These are phyloP conservation scores for Sebastes trivittatus DNA, from an alignment of 2,797 vertebrate species.

Conservation along the genomic window DNA sequence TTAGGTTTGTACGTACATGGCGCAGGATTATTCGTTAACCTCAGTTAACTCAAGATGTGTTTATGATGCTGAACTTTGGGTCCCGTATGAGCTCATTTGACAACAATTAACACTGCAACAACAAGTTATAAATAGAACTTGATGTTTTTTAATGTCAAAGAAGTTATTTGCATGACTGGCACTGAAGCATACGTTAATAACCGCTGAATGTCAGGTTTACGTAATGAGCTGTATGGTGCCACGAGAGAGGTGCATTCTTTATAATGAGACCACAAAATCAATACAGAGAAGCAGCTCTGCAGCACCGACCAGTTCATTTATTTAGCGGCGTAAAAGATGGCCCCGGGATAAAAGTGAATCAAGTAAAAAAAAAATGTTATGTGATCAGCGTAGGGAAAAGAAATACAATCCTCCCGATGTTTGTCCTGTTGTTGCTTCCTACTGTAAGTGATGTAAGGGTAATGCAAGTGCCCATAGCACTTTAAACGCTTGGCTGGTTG, in stretches of 20 bases:
- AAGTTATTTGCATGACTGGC: conserved; percentile 32
- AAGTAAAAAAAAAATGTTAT: conserved; percentile 42
- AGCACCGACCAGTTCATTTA: conserved; percentile 48
- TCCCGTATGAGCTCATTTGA: neutral
- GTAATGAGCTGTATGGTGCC: conserved; percentile 72
- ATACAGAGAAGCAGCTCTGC: conserved; percentile 39
- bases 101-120: conserved; percentile 5
- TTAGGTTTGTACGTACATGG: conserved; percentile 32
- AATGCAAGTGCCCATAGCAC: conserved; percentile 43
- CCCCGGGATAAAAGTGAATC: conserved; percentile 37
- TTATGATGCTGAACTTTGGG: conserved; percentile 4
- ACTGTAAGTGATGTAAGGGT: conserved; percentile 44
- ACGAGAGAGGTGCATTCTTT: conserved; percentile 55
- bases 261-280: conserved; percentile 65
- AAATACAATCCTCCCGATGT: conserved; percentile 25
- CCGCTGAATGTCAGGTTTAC: conserved; percentile 56
- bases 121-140: conserved; percentile 29
- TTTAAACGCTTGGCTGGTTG: conserved; percentile 40
- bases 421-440: neutral
- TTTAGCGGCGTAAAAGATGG: conserved; percentile 39
- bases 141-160: conserved; percentile 12
- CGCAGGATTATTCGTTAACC: conserved; percentile 47
- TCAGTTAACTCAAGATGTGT: conserved; percentile 46
- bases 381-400: conserved; percentile 25
- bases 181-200: conserved; percentile 37